phyloP scores from a whole-genome alignment of 2,797 vertebrate species.

The Iguana delicatissima region DNA sequence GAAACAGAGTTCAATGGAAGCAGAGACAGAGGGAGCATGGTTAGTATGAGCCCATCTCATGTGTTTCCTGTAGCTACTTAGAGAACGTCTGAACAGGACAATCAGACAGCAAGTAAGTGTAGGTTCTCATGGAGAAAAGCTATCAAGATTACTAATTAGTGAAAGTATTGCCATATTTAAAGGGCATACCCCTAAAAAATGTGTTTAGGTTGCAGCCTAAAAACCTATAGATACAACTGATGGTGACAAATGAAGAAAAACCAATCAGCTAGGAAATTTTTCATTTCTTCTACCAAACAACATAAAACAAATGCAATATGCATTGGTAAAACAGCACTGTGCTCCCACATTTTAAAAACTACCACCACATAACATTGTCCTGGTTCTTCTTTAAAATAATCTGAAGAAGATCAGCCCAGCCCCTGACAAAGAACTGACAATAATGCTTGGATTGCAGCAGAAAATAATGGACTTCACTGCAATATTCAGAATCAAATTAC shows the following conservation, averaged over 20 bases:
- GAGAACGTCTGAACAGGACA: not conserved
- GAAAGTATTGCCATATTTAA: not conserved
- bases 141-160: not conserved
- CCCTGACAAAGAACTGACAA: not conserved
- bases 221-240: not conserved
- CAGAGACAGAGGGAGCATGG: not conserved
- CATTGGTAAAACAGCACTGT: not conserved
- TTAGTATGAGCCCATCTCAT: not conserved
- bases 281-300: not conserved
- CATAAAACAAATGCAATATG: not conserved
- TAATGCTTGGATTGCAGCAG: not conserved
- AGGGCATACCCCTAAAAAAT: not conserved
- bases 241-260: not conserved
- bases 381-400: not conserved
- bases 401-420: not conserved
- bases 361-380: not conserved
- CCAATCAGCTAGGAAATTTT: not conserved
- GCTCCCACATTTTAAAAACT: not conserved
- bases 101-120: not conserved
- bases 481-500: slow-evolving; percentile 14
- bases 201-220: not conserved
- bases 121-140: not conserved
- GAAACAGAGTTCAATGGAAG: not conserved
- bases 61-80: not conserved
- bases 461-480: not conserved